Evolutionary conservation across 2,797 vertebrate species (phyloP).

Genomic region (Chaenodraco wilsoni): DNA sequence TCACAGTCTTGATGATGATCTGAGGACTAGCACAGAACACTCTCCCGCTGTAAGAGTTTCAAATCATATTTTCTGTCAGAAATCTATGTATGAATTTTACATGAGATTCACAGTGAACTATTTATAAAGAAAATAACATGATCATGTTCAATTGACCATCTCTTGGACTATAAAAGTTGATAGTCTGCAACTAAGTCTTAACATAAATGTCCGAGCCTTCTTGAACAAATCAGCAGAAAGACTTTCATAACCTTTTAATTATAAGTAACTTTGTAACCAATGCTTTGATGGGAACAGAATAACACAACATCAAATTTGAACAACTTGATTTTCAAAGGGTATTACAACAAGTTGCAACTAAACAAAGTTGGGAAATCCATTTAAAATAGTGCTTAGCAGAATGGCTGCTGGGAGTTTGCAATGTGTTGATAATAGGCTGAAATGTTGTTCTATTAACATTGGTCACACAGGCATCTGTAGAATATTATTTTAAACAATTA

Average conservation of each 20-base stretch:
- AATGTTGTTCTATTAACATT: constrained; percentile 12
- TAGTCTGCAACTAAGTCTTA: background rate
- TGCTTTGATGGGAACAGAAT: background rate
- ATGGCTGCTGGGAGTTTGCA: background rate
- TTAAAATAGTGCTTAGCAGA: constrained; percentile 1
- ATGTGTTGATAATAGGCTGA: constrained; percentile 21
- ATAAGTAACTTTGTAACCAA: background rate
- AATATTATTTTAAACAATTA: background rate
- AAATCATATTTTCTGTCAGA: constrained; percentile 2
- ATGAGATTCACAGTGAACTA: background rate
- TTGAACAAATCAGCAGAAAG: background rate
- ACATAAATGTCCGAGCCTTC: background rate
- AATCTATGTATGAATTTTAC: background rate
- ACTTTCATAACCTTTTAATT: background rate
- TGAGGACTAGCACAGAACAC: constrained; percentile 11
- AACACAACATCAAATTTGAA: background rate
- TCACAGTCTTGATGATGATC: constrained; percentile 16
- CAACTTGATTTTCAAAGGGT: background rate
- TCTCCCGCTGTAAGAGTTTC: constrained; percentile 49
- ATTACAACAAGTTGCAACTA: constrained; percentile 3
- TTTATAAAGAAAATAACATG: too few relatives aligned
- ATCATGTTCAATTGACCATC: background rate
- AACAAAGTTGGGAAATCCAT: background rate
- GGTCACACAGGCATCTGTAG: constrained; percentile 1
- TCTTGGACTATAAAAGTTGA: background rate